phyloP scores from a whole-genome alignment of 2,113 vertebrate genomes.

The Buteo buteo region DNA sequence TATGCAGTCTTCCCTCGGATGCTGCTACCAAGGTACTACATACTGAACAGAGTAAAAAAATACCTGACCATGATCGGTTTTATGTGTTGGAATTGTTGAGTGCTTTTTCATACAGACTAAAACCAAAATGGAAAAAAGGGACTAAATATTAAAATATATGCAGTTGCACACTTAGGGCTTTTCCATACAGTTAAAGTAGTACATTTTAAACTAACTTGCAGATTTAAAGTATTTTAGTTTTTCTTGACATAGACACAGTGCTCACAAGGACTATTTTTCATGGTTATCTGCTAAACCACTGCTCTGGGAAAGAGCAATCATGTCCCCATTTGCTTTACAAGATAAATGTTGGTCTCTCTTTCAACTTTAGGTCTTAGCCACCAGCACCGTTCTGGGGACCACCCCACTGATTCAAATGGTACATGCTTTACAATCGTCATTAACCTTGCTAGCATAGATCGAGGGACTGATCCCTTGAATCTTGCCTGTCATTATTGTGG shows the following conservation, averaged over 20 bases:
- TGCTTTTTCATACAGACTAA: neutral
- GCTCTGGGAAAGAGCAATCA: neutral
- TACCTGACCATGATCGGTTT: neutral
- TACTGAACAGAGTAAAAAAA: neutral
- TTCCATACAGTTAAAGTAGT: neutral
- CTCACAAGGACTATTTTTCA: neutral
- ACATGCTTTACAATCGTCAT: neutral
- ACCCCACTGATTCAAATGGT: neutral
- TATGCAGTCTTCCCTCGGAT: neutral
- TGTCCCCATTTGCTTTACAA: neutral
- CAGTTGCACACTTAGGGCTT: neutral
- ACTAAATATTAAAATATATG: neutral
- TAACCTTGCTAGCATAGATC: neutral
- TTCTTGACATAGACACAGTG: neutral
- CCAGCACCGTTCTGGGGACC: neutral
- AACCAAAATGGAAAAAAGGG: neutral
- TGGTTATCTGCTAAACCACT: neutral
- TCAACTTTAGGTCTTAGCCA: neutral
- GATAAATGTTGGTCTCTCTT: neutral
- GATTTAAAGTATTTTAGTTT: neutral
- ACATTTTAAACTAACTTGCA: neutral
- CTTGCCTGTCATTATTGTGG: neutral
- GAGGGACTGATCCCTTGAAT: neutral
- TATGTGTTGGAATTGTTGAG: neutral
- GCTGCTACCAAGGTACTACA: neutral